These are phyloP conservation scores for Nemopilema nomurai DNA, from an alignment of 30 jellyfish, hydroid and myxozoan species.

Conservation along the genomic window DNA sequence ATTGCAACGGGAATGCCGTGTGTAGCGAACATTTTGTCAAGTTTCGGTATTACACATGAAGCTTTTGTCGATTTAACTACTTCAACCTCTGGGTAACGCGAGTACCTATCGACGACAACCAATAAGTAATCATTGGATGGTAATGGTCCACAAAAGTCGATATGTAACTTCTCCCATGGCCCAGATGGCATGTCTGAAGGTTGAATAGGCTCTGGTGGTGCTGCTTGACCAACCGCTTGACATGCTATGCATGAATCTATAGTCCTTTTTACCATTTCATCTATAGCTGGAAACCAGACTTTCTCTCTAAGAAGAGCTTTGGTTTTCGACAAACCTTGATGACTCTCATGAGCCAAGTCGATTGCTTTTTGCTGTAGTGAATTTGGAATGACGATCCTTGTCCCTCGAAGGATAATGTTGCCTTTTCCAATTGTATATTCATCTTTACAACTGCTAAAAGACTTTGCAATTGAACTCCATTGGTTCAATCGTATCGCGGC, in stretches of 20 bases:
- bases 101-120: no score
- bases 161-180: slow-evolving; percentile 10
- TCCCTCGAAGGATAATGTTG: slow-evolving; percentile 43
- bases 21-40: slow-evolving; percentile 4
- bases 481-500: slow-evolving; percentile 52
- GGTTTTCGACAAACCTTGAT: slow-evolving; percentile 62
- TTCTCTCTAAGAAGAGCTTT: slow-evolving; percentile 34
- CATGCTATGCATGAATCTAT: slow-evolving; percentile 26
- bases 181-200: background rate
- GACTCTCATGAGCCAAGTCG: slow-evolving; percentile 49
- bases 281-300: slow-evolving; percentile 45
- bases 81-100: background rate
- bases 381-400: slow-evolving; percentile 39
- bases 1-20: slow-evolving; percentile 31
- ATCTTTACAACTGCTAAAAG: slow-evolving; percentile 26
- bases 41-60: slow-evolving; percentile 1
- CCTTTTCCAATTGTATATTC: slow-evolving; percentile 41
- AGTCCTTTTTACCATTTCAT: slow-evolving; percentile 30
- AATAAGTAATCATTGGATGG: no score
- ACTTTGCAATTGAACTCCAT: slow-evolving; percentile 23
- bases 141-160: slow-evolving; percentile 1
- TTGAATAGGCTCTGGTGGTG: slow-evolving; percentile 5
- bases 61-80: background rate
- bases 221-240: slow-evolving; percentile 3
- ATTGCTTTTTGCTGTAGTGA: slow-evolving; percentile 55